phyloP scores from a whole-genome alignment of 2,113 vertebrate genomes.

The Manacus vitellinus region DNA sequence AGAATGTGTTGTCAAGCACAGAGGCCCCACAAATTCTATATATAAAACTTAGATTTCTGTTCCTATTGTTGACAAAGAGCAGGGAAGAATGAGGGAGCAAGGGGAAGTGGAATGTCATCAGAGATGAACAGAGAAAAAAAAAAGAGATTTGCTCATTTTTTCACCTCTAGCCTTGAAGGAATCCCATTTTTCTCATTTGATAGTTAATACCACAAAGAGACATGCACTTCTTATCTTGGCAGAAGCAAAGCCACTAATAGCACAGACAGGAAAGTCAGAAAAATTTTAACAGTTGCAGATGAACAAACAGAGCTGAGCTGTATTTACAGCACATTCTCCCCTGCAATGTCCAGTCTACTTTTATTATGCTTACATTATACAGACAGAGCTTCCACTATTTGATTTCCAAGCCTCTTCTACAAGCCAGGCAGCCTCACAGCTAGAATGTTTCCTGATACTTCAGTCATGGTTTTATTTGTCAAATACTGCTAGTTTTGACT shows the following conservation, averaged over 20 bases:
- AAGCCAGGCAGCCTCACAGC: neutral
- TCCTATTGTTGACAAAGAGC: neutral
- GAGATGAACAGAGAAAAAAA: neutral
- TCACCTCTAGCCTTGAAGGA: neutral
- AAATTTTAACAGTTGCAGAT: neutral
- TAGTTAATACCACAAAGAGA: neutral
- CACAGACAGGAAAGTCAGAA: neutral
- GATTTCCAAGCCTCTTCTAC: neutral
- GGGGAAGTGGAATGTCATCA: neutral
- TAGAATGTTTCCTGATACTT: neutral
- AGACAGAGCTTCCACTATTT: neutral
- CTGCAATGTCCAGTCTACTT: neutral
- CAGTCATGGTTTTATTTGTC: neutral
- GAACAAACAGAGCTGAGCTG: neutral
- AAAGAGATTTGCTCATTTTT: neutral
- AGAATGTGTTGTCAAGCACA: neutral
- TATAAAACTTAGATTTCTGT: neutral
- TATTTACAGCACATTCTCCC: neutral
- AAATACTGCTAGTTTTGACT: neutral
- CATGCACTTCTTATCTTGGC: fast-evolving
- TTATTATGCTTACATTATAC: neutral
- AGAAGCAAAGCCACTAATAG: neutral
- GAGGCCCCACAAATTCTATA: neutral
- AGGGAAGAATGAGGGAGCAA: neutral
- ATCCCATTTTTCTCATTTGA: neutral